These are phyloP conservation scores for Calyptommatus sinebrachiatus DNA, from an alignment of 2,113 vertebrate genomes.

Conservation along the genomic window DNA sequence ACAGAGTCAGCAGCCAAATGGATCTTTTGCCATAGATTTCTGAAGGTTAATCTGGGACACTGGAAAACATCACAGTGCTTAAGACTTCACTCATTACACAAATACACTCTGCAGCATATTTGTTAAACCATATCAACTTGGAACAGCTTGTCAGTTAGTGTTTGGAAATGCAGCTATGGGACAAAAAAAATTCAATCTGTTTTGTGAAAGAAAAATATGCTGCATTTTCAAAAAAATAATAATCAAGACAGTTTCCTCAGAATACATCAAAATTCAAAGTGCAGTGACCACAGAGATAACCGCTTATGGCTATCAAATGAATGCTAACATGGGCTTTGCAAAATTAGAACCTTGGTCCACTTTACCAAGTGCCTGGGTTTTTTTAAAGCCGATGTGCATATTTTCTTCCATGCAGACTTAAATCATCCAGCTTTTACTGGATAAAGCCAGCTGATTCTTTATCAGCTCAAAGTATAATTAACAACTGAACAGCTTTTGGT, in stretches of 20 bases:
- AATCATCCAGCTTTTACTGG: slow-evolving; percentile 45
- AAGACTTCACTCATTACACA: slow-evolving; percentile 40
- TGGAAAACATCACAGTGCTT: slow-evolving; percentile 40
- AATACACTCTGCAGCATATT: slow-evolving; percentile 29
- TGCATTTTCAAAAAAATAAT: slow-evolving; percentile 33
- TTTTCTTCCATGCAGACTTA: slow-evolving; percentile 53
- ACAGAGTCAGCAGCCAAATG: slow-evolving; percentile 56
- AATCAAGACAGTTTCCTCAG: slow-evolving; percentile 33
- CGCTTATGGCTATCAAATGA: slow-evolving; percentile 53
- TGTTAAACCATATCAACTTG: slow-evolving; percentile 40
- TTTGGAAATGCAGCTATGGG: slow-evolving; percentile 23
- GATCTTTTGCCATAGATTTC: slow-evolving; percentile 55
- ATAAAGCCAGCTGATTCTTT: slow-evolving; percentile 57
- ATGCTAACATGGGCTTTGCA: slow-evolving; percentile 45
- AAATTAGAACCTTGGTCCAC: slow-evolving; percentile 55
- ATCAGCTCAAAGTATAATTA: slow-evolving; percentile 47
- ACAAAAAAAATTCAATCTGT: slow-evolving; percentile 21
- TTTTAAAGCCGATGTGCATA: slow-evolving; percentile 46
- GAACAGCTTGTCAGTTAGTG: slow-evolving; percentile 35
- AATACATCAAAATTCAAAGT: slow-evolving; percentile 13
- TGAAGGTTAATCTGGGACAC: slow-evolving; percentile 55
- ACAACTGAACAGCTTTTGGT: slow-evolving; percentile 24
- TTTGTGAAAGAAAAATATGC: slow-evolving; percentile 1
- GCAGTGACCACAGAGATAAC: slow-evolving; percentile 24
- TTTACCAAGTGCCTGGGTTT: slow-evolving; percentile 56